Percentiles rank a stretch among this genome's conserved stretches.
Conservation (phyloP, 1,140 invertebrate species). For the Mylabris phalerata region DNA sequence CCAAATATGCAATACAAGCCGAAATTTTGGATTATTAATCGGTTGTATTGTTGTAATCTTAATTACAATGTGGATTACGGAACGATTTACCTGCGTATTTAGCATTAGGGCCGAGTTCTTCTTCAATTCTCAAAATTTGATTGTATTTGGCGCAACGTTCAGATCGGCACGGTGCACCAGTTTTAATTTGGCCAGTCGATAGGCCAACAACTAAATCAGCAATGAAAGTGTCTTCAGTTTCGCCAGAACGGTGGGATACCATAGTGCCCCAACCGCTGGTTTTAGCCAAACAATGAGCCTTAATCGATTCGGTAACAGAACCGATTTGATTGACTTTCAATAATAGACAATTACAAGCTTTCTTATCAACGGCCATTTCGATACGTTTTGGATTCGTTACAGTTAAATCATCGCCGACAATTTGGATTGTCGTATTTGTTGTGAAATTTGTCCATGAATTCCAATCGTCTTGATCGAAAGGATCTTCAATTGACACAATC, state of each 20-base stretch:
- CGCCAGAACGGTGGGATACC: conserved; percentile 95
- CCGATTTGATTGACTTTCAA: conserved; percentile 98
- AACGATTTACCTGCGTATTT: conserved; percentile 93
- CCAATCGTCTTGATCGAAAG: conserved; percentile 97
- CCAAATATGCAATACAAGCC: no score
- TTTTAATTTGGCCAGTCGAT: conserved; percentile 98
- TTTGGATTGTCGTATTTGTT: conserved; percentile 72
- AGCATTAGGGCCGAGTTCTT: conserved; percentile 83
- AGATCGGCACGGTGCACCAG: conserved; percentile 96
- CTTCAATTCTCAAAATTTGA: conserved; percentile 96
- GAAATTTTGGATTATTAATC: no score
- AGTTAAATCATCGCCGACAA: conserved; percentile 94
- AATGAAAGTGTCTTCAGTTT: conserved; percentile 98
- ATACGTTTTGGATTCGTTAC: conserved; percentile 89
- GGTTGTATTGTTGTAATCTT: no score
- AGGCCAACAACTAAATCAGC: conserved; percentile 95
- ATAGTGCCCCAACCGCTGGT: conserved; percentile 94
- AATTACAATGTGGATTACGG: conserved; percentile 56
- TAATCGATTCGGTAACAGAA: conserved; percentile 92
- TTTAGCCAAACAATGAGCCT: conserved; percentile 90
- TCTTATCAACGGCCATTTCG: conserved; percentile 89
- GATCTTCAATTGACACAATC: conserved; percentile 97
- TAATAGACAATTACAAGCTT: conserved; percentile 93
- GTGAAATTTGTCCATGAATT: conserved; percentile 83
- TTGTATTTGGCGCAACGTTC: conserved; percentile 98